A percentile compares a stretch with the other conserved stretches of the same genome.
Evolutionary conservation across 2,797 vertebrate species (phyloP).

Genomic region (Macropodus opercularis): DNA sequence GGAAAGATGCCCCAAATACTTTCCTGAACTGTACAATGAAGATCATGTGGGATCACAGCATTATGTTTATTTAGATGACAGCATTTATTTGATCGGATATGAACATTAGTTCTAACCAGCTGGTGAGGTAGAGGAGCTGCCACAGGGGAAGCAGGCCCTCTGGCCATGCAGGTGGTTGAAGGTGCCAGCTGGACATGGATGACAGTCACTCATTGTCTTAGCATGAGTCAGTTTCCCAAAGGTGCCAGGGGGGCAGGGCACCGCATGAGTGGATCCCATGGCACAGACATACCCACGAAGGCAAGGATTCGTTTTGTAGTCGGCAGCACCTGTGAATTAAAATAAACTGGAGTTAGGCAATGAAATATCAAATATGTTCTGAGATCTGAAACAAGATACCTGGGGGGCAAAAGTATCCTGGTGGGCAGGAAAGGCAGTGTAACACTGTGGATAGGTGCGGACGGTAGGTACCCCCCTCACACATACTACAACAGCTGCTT

Average conservation of each 20-base stretch:
- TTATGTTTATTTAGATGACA: neutral
- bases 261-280: conserved; percentile 68
- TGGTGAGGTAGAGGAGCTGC: conserved; percentile 87
- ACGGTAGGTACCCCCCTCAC: conserved; percentile 85
- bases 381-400: conserved; percentile 69
- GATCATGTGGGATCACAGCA: neutral
- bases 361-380: neutral
- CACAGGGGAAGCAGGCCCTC: conserved; percentile 89
- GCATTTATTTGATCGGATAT: neutral
- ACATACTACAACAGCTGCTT: conserved; percentile 83
- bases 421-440: conserved; percentile 86
- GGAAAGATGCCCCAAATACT: neutral
- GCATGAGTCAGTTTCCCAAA: conserved; percentile 79
- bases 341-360: neutral
- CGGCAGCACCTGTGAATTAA: conserved; percentile 75
- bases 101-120: conserved; percentile 74
- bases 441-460: conserved; percentile 54
- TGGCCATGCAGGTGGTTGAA: conserved; percentile 88
- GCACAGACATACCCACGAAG: conserved; percentile 87
- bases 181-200: conserved; percentile 85
- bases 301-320: conserved; percentile 82
- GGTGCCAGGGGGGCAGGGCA: conserved; percentile 87
- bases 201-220: conserved; percentile 76
- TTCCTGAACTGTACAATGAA: neutral
- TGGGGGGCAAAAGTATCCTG: conserved; percentile 86